Percentiles rank a stretch among this genome's conserved stretches.
Evolutionary conservation across 2,113 vertebrate genomes (phyloP).

Genomic region (Pseudopipra pipra): DNA sequence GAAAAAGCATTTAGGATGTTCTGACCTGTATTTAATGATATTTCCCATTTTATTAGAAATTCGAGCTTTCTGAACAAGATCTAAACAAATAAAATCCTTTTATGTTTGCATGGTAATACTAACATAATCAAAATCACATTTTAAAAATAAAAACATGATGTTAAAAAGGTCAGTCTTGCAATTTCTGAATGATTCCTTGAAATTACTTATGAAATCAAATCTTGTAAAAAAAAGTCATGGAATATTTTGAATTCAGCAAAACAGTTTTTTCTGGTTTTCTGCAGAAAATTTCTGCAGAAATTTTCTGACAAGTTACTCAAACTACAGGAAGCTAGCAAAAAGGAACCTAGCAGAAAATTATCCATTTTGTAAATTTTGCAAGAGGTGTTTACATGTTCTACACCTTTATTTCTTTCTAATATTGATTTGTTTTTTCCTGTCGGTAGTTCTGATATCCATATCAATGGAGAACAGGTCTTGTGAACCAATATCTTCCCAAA

Average conservation of each 20-base stretch:
- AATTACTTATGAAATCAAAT: background rate
- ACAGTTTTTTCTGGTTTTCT: background rate
- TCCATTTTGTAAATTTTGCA: background rate
- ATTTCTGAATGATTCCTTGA: background rate
- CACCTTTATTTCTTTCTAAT: background rate
- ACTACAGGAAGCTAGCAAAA: background rate
- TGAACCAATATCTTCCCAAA: background rate
- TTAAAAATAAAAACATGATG: background rate
- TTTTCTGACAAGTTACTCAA: background rate
- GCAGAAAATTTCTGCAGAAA: background rate
- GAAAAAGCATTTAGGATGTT: background rate
- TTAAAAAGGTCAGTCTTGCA: background rate
- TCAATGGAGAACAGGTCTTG: background rate
- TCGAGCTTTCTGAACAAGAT: background rate
- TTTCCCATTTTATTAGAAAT: background rate
- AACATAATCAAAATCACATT: background rate
- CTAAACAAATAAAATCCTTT: background rate
- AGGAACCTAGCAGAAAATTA: background rate
- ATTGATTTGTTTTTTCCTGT: background rate
- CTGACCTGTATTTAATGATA: background rate
- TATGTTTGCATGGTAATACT: background rate
- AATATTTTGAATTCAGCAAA: background rate
- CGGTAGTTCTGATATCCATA: background rate
- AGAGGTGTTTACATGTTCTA: background rate
- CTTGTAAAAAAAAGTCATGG: background rate